Conservation (phyloP, 2,113 vertebrate genomes). For the Brienomyrus brachyistius region DNA sequence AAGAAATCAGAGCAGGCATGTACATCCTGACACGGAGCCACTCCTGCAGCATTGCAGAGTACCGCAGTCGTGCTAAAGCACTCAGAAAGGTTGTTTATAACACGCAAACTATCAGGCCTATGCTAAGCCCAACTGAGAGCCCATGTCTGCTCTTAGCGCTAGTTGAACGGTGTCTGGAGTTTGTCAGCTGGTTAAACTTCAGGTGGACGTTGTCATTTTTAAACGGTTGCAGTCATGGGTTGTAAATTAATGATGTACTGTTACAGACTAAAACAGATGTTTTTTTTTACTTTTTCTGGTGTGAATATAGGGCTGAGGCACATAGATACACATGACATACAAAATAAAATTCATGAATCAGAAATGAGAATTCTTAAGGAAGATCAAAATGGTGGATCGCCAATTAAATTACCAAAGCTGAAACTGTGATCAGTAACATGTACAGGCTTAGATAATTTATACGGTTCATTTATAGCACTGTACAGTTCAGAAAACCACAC, state of each 20-base stretch:
- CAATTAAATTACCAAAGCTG: neutral
- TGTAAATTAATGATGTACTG: neutral
- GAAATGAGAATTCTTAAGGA: neutral
- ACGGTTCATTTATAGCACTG: neutral
- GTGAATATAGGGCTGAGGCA: neutral
- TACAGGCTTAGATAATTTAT: neutral
- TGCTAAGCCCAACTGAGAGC: neutral
- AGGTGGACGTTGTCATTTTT: neutral
- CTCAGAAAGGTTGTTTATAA: neutral
- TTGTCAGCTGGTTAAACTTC: neutral
- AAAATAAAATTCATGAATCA: neutral
- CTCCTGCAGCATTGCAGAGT: neutral
- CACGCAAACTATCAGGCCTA: neutral
- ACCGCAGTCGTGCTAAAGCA: neutral
- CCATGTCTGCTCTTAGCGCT: neutral
- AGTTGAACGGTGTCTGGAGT: neutral
- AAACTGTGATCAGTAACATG: neutral
- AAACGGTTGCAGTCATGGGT: neutral
- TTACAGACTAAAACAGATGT: neutral
- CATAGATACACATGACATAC: neutral
- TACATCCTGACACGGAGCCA: neutral
- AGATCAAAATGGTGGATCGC: neutral
- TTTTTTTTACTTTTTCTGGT: neutral
- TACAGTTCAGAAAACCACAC: neutral
- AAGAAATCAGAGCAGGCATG: neutral